phyloP scores from a whole-genome alignment of 2,888 invertebrate genomes.

The Coleophora deauratella region DNA sequence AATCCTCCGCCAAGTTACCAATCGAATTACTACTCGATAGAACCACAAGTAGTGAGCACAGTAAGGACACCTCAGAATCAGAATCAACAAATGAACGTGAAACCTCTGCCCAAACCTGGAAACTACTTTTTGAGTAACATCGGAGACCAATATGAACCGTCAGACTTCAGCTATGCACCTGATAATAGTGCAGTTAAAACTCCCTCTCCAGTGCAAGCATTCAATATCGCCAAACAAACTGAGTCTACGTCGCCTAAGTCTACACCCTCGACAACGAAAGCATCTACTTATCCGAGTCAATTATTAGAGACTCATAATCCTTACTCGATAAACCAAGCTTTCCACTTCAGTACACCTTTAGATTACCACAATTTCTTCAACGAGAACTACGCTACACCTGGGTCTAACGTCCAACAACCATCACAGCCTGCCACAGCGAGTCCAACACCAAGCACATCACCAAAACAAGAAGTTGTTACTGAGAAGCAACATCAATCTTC shows the following conservation, averaged over 20 bases:
- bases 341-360: slow-evolving; percentile 63
- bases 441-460: slow-evolving; percentile 22
- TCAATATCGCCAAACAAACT: slow-evolving; percentile 34
- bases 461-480: slow-evolving; percentile 33
- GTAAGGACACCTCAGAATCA: neutral
- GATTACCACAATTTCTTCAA: slow-evolving; percentile 60
- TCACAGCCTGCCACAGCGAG: slow-evolving; percentile 24
- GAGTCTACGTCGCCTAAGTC: slow-evolving; percentile 10
- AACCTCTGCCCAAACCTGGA: slow-evolving; percentile 34
- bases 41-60: slow-evolving; percentile 31
- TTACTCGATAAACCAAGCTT: slow-evolving; percentile 66
- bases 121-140: slow-evolving; percentile 45
- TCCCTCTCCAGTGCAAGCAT: slow-evolving; percentile 25
- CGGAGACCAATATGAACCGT: slow-evolving; percentile 37
- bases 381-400: slow-evolving; percentile 39
- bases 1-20: slow-evolving; percentile 34
- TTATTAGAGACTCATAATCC: slow-evolving; percentile 65
- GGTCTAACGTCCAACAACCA: slow-evolving; percentile 21
- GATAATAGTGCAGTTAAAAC: slow-evolving; percentile 25
- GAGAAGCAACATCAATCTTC: slow-evolving; percentile 40
- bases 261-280: no score
- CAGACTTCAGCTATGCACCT: slow-evolving; percentile 35
- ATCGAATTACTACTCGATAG: slow-evolving; percentile 56
- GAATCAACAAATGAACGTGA: slow-evolving; percentile 23
- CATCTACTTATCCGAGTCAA: slow-evolving; percentile 51